Percentiles rank a stretch among this genome's conserved stretches.
These are phyloP conservation scores for Tetramorium bicarinatum DNA, from an alignment of 2,888 invertebrate genomes.

Conservation along the genomic window DNA sequence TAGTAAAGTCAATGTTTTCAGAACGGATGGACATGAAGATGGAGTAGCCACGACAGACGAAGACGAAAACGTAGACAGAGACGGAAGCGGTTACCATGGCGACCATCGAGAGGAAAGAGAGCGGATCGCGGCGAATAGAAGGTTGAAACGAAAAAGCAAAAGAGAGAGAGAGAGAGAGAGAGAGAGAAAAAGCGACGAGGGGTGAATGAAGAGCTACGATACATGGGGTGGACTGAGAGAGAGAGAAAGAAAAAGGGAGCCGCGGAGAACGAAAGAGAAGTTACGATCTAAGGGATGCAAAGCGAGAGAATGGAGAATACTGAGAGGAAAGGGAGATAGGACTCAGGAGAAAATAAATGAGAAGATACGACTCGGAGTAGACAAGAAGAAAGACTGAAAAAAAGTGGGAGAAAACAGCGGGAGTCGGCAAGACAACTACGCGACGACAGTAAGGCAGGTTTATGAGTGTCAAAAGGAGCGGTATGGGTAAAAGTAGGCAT, in stretches of 20 bases:
- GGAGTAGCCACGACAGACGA: conserved; percentile 65
- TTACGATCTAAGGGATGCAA: conserved; percentile 56
- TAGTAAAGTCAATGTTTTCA: conserved; percentile 83
- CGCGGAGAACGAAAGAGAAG: conserved; percentile 49
- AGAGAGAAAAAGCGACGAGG: conserved; percentile 45
- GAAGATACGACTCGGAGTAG: conserved; percentile 59
- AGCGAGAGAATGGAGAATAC: conserved; percentile 27
- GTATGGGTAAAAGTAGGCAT: conserved; percentile 36
- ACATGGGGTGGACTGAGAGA: conserved; percentile 50
- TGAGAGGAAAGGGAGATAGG: conserved; percentile 48
- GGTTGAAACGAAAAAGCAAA: conserved; percentile 53
- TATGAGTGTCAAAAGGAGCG: conserved; percentile 41
- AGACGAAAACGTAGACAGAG: conserved; percentile 48
- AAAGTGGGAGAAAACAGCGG: conserved; percentile 8
- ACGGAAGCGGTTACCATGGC: conserved; percentile 80
- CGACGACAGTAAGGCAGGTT: conserved; percentile 38
- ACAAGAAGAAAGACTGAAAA: conserved; percentile 54
- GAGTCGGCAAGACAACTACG: conserved; percentile 37
- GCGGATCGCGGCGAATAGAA: conserved; percentile 56
- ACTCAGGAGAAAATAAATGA: conserved; percentile 59
- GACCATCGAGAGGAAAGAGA: conserved; percentile 72
- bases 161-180: conserved; percentile 39
- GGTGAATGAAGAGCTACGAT: conserved; percentile 57
- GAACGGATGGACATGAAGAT: conserved; percentile 73
- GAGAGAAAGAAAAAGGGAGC: background rate